phyloP scores from a whole-genome alignment of 2,113 vertebrate genomes.

The Melanotaenia duboulayi region DNA sequence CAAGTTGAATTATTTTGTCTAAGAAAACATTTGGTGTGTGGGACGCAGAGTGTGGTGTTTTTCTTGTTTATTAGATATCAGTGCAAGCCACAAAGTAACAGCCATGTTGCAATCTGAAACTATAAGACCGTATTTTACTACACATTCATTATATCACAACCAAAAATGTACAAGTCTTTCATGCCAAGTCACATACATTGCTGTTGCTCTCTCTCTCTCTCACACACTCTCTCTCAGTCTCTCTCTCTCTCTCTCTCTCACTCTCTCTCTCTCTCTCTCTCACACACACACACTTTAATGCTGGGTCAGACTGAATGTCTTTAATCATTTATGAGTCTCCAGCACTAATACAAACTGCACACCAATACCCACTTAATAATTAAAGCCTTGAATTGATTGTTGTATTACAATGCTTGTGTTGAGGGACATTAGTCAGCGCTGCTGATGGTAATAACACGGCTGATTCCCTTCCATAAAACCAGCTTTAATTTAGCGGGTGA shows the following conservation, averaged over 20 bases:
- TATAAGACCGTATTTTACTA: conserved; percentile 7
- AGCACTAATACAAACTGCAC: conserved; percentile 65
- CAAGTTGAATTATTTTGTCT: not conserved
- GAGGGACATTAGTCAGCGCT: conserved; percentile 67
- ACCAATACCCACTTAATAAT: conserved; percentile 74
- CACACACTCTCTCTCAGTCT: not conserved
- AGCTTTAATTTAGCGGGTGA: conserved; percentile 49
- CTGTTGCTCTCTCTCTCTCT: not conserved
- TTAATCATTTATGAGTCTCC: conserved; percentile 71
- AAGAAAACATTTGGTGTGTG: not conserved
- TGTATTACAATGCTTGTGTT: conserved; percentile 69
- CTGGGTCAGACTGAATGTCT: conserved; percentile 56
- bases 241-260: not conserved
- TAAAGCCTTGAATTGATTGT: conserved; percentile 75
- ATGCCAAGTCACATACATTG: conserved; percentile 17
- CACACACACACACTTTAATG: not conserved
- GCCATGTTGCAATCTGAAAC: not conserved
- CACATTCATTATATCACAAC: conserved; percentile 14
- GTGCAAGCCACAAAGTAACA: not conserved
- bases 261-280: no score
- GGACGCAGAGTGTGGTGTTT: not conserved
- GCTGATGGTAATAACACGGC: conserved; percentile 64
- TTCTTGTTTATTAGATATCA: not conserved
- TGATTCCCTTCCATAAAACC: conserved; percentile 55
- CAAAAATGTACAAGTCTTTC: conserved; percentile 22